Evolutionary conservation across 2,888 invertebrate genomes (phyloP), one percentile per base, ranked within the genome.

Genomic region (Patella depressa): DNA sequence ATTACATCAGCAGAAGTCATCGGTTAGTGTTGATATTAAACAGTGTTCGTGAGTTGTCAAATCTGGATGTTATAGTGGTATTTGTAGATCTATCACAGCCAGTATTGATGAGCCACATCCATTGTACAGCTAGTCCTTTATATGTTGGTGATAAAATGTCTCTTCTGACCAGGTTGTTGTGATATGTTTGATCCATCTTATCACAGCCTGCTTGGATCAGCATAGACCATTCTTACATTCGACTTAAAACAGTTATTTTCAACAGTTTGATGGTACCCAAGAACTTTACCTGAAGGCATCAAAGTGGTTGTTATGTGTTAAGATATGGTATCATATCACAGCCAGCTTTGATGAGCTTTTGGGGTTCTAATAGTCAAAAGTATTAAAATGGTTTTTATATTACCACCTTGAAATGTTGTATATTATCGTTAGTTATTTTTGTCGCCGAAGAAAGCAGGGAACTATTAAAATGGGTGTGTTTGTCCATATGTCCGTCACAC

Each of bases 181-280:
- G 86, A 86, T 85, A 81, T 86, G 86, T 78, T 71, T 54, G 72
- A 74, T 53, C 54, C 19, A 24, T 90, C 96, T 95, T 97, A 97
- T 97, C 97, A 97, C 97, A 97, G 97, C 97, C 96, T 96, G 96
- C 97, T 93, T 97, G 97, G 97, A 96, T 92, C 91, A 91, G 91
- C 65, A 65, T 24, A 65, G 65, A 65, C 4, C 65, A 65, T 24
- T 9, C 9, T 45, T 73, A 19, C 3, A 24, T 19, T 24, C 65
- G 24, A 24, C 65, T 65, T 17, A 24, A 24, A 65, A 24, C 65
- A 65, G 65, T 45, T 45, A 45, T 45, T 4, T 34, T 34, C 7
- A 34, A 34, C 34, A 45, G 45, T 45, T 45, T 45, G 45, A 45
- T 45, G 45, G 7, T 45, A 45, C 45, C 45, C 45, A 45, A 9